A percentile compares a stretch with the other conserved stretches of the same genome.
phyloP scores from a whole-genome alignment of 2,113 vertebrate species.

The Vulpes lagopus region DNA sequence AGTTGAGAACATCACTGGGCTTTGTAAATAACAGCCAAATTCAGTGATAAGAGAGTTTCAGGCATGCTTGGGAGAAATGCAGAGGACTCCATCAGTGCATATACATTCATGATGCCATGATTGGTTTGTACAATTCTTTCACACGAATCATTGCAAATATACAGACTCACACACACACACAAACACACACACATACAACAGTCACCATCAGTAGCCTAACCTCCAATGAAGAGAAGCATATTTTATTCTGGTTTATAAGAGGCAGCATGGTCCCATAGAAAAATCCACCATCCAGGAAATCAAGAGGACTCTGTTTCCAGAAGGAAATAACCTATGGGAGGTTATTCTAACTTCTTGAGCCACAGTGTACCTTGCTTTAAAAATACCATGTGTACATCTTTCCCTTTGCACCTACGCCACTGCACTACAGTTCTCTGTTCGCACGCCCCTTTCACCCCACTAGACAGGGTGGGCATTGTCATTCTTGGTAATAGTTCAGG shows the following conservation, averaged over 20 bases:
- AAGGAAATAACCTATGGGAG: too few species aligned
- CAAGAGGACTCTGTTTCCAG: neutral
- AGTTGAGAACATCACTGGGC: neutral
- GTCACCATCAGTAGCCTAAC: neutral
- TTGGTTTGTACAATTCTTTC: too few species aligned
- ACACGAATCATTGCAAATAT: neutral
- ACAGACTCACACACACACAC: neutral
- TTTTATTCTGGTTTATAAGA: neutral
- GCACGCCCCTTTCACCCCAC: neutral
- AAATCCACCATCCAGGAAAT: neutral
- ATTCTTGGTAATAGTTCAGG: neutral
- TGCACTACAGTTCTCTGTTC: neutral
- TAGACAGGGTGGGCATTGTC: neutral
- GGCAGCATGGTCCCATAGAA: neutral
- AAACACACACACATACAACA: neutral
- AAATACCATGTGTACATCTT: neutral
- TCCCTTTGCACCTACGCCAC: neutral
- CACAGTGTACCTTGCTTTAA: neutral
- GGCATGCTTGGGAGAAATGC: neutral
- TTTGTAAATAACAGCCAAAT: conserved; percentile 18
- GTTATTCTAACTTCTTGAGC: neutral
- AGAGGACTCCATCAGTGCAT: neutral
- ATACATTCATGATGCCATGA: neutral
- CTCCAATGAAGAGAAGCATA: neutral
- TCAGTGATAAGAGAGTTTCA: neutral